A percentile compares a stretch with the other conserved stretches of the same genome.
Conservation (phyloP, 2,113 vertebrate genomes). For the Sorex araneus region DNA sequence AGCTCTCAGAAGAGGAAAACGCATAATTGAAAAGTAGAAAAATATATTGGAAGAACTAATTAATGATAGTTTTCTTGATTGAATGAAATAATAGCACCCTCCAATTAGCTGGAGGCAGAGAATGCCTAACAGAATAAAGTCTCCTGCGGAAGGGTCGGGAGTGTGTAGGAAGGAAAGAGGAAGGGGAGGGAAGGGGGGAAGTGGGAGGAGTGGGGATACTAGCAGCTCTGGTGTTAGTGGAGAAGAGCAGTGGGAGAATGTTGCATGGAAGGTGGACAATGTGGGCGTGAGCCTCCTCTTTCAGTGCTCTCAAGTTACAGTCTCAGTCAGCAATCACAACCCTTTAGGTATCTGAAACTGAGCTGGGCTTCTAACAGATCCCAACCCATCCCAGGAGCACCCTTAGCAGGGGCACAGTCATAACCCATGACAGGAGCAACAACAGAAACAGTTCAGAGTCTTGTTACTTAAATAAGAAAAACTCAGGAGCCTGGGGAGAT, state of each 20-base stretch:
- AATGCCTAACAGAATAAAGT: neutral
- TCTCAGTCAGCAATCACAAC: neutral
- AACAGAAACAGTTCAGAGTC: neutral
- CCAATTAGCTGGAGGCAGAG: neutral
- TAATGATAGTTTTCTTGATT: neutral
- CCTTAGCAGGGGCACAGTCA: too few relatives aligned
- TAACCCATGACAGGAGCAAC: too few relatives aligned
- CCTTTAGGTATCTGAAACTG: neutral
- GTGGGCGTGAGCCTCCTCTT: neutral
- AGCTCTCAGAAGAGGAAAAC: neutral
- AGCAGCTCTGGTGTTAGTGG: neutral
- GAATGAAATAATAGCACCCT: neutral
- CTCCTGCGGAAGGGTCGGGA: neutral
- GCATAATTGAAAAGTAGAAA: neutral
- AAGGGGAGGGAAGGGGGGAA: neutral
- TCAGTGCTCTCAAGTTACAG: neutral
- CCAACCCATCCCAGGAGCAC: too few relatives aligned
- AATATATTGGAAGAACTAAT: slow-evolving; percentile 30
- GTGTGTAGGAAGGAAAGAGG: neutral
- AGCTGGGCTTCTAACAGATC: neutral
- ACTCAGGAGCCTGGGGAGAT: neutral
- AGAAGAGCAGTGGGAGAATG: neutral
- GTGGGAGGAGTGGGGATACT: neutral
- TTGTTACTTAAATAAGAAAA: neutral
- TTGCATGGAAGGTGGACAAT: neutral